Percentiles rank a stretch among this genome's conserved stretches.
phyloP scores from a whole-genome alignment of 2,113 vertebrate species.

The Chaetorhynchus papuensis region DNA sequence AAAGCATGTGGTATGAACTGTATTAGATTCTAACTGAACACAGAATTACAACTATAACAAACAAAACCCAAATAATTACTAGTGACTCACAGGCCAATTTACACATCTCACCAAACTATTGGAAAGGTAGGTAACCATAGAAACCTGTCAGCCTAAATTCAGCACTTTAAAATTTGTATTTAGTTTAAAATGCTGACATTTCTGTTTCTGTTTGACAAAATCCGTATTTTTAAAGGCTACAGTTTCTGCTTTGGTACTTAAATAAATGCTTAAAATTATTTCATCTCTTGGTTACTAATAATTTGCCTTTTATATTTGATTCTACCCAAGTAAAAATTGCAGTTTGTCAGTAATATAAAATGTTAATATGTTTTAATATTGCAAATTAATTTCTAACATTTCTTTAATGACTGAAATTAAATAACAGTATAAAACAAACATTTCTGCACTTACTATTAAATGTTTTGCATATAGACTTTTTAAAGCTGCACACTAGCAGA shows the following conservation, averaged over 20 bases:
- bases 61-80: slow-evolving; percentile 79
- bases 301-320: slow-evolving; percentile 45
- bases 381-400: slow-evolving; percentile 40
- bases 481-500: slow-evolving; percentile 6
- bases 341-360: slow-evolving; percentile 36
- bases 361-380: slow-evolving; percentile 12
- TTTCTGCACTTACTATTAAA: slow-evolving; percentile 29
- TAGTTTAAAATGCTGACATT: slow-evolving; percentile 67
- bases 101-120: slow-evolving; percentile 65
- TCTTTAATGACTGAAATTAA: slow-evolving; percentile 51
- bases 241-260: slow-evolving; percentile 45
- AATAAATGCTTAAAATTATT: slow-evolving; percentile 53
- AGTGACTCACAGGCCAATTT: slow-evolving; percentile 74
- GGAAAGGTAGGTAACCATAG: slow-evolving; percentile 70
- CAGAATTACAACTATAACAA: slow-evolving; percentile 75
- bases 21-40: slow-evolving; percentile 72
- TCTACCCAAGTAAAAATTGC: slow-evolving; percentile 6
- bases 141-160: slow-evolving; percentile 71
- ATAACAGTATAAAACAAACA: slow-evolving; percentile 38
- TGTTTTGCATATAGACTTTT: slow-evolving; percentile 27
- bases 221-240: slow-evolving; percentile 44
- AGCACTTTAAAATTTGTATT: slow-evolving; percentile 65
- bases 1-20: slow-evolving; percentile 71
- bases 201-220: slow-evolving; percentile 44
- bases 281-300: slow-evolving; percentile 19